Evolutionary conservation across 92 coral and sea anemone species (phyloP), one percentile per base, ranked within the genome.

Genomic region (Actinernus sp.): DNA sequence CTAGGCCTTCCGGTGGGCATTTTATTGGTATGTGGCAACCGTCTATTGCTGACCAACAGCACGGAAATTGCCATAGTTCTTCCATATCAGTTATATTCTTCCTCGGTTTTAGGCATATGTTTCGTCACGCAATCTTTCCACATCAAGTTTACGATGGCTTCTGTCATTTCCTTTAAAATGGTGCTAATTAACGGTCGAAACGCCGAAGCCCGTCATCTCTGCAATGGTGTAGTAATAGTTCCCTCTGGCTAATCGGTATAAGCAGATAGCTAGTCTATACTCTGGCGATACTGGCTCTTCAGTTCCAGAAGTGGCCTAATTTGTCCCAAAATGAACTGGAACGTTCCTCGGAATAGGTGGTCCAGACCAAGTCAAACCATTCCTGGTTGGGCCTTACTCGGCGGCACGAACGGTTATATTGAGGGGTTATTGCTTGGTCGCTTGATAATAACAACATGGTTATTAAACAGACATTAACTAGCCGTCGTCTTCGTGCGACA

Each of bases 221-320:
- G 81, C 48, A 21, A 81, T 81, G 50, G 88, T 81, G 26, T 69
- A 69, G 22, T 61, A 47, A 58, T 78, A 78, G n/a, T n/a, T n/a
- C 51, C 52, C 61, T 16, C 82, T 39, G 31, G 82, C 82, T 7
- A 81, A 59, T 31, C 87, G 48, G 30, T 81, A 81, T 26, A 73
- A 52, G 52, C 76, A 73, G 45, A 81, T 56, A 28, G 62, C 88
- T 25, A 81, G 63, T 38, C 88, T 73, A 38, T 36, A 56, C 65
- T 54, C 81, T 7, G 82, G 61, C 20, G 88, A 65, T 12, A 81
- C 47, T 65, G 82, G 88, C 25, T 62, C 63, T 46, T 79, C 72
- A 31, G 57, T 63, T 38, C 68, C 8, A 52, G 18, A 25, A 7
- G 7, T 18, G 5, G 59, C 7, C 59, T 12, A 45, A 57, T 57